These are phyloP conservation scores for Diadema setosum DNA, from an alignment of 35 echinoderm and acorn worm species.

Conservation along the genomic window DNA sequence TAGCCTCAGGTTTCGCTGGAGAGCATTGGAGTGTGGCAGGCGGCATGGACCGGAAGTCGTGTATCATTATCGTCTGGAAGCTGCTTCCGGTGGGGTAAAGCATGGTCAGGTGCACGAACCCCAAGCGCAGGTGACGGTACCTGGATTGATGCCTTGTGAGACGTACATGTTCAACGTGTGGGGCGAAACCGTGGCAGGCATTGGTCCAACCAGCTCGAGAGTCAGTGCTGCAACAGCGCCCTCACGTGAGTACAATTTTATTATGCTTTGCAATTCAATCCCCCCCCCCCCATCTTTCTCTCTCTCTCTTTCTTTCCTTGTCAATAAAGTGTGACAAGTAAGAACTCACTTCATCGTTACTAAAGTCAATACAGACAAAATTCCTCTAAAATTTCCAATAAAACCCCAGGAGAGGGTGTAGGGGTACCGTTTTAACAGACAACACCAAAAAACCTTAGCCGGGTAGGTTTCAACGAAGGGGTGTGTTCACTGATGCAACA, in stretches of 20 bases:
- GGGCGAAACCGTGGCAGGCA: neutral
- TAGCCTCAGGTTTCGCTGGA: neutral
- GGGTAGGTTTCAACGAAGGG: too few species aligned
- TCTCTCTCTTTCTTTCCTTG: too few species aligned
- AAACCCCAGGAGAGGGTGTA: too few species aligned
- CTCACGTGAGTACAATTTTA: neutral
- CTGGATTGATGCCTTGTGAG: neutral
- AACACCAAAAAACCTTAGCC: too few species aligned
- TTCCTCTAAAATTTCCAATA: too few species aligned
- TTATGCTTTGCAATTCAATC: too few species aligned
- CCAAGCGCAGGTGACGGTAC: neutral
- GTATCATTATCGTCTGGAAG: neutral
- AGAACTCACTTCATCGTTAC: too few species aligned
- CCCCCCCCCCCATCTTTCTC: too few species aligned
- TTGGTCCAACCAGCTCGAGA: neutral
- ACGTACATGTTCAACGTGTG: neutral
- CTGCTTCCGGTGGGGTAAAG: neutral
- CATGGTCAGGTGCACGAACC: neutral
- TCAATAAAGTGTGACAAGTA: too few species aligned
- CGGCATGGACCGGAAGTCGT: slow-evolving; percentile 8
- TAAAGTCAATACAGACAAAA: too few species aligned
- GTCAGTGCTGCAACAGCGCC: neutral
- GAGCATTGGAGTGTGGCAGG: neutral
- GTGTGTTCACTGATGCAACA: too few species aligned
- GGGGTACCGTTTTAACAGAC: too few species aligned